Percentiles rank a stretch among this genome's conserved stretches.
These are phyloP conservation scores for Apamea monoglypha DNA, from an alignment of 2,888 invertebrate genomes.

Conservation along the genomic window DNA sequence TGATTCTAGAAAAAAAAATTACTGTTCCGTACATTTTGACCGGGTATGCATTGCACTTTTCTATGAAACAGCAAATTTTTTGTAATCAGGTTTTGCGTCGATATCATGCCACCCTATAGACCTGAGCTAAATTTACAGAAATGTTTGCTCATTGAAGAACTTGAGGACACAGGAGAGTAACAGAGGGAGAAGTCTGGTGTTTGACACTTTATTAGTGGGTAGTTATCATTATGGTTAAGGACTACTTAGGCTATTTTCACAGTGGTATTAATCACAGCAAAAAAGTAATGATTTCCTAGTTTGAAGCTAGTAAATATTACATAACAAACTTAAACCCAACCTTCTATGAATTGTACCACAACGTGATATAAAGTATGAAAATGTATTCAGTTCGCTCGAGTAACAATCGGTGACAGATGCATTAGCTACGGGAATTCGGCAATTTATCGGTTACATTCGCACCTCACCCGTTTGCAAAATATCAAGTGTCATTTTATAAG, in stretches of 20 bases:
- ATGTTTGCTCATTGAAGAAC: background rate
- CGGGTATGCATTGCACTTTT: background rate
- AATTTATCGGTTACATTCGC: conserved; percentile 70
- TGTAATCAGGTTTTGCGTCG: no score
- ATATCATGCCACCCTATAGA: no score
- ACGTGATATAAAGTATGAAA: conserved; percentile 73
- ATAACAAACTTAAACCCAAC: background rate
- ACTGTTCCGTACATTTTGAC: background rate
- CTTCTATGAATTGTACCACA: conserved; percentile 62
- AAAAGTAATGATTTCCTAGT: background rate
- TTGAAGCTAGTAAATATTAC: background rate
- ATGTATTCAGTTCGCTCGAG: conserved; percentile 78
- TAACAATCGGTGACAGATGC: conserved; percentile 82
- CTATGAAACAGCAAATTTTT: no score
- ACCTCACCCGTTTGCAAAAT: conserved; percentile 64
- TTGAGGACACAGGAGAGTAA: background rate
- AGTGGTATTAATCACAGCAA: background rate
- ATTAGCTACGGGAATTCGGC: conserved; percentile 72
- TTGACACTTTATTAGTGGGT: background rate
- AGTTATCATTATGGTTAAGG: background rate
- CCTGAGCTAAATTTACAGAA: background rate
- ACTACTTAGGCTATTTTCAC: background rate
- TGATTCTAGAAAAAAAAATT: background rate
- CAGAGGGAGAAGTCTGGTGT: background rate
- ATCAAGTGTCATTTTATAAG: conserved; percentile 44